Conservation (phyloP, 2,797 vertebrate species). For the Phalloptychus januarius region DNA sequence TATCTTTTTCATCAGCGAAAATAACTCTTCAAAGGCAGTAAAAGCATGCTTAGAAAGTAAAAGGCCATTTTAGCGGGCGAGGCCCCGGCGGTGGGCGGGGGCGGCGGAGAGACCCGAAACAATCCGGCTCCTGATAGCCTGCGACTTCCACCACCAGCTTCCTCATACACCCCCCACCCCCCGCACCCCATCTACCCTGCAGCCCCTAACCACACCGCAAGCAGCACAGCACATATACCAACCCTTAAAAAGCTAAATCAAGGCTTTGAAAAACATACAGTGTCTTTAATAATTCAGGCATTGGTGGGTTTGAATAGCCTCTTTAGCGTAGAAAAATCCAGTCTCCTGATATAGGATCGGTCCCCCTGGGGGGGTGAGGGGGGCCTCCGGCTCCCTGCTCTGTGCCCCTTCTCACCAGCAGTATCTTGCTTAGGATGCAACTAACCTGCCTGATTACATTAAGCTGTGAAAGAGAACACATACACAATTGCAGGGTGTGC, state of each 20-base stretch:
- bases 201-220: slow-evolving; percentile 49
- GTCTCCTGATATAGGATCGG: slow-evolving; percentile 83
- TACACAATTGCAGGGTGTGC: slow-evolving; percentile 4
- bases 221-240: slow-evolving; percentile 47
- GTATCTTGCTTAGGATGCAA: slow-evolving; percentile 63
- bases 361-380: slow-evolving; percentile 59
- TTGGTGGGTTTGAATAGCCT: slow-evolving; percentile 81
- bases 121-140: slow-evolving; percentile 69
- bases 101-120: slow-evolving; percentile 61
- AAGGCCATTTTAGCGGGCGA: slow-evolving; percentile 80
- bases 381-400: slow-evolving; percentile 49
- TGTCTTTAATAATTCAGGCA: slow-evolving; percentile 84
- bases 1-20: slow-evolving; percentile 87
- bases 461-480: slow-evolving; percentile 28
- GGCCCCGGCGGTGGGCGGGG: slow-evolving; percentile 49
- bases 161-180: slow-evolving; percentile 27
- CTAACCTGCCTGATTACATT: slow-evolving; percentile 66
- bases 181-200: slow-evolving; percentile 19
- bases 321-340: slow-evolving; percentile 81
- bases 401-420: slow-evolving; percentile 53
- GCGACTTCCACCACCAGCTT: slow-evolving; percentile 17
- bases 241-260: slow-evolving; percentile 80
- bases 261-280: slow-evolving; percentile 85
- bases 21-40: slow-evolving; percentile 82
- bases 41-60: slow-evolving; percentile 84